phyloP scores from a whole-genome alignment of 2,888 invertebrate species.

The Tyria jacobaeae region DNA sequence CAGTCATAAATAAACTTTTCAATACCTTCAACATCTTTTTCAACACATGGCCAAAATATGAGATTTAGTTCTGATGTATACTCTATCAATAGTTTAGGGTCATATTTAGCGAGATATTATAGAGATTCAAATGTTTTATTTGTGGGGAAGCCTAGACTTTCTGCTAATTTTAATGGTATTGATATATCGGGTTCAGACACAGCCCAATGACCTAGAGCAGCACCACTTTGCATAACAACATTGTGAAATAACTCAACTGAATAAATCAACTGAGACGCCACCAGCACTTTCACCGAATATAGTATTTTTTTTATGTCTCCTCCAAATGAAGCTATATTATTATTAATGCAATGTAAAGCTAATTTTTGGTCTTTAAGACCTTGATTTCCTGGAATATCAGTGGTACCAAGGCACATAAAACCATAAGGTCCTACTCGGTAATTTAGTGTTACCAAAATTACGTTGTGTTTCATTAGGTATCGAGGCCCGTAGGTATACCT shows the following conservation, averaged over 20 bases:
- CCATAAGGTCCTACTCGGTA: constrained; percentile 71
- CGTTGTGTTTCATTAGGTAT: constrained; percentile 62
- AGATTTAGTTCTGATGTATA: constrained; percentile 47
- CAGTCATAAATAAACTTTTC: constrained; percentile 55
- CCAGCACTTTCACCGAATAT: constrained; percentile 70
- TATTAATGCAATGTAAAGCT: constrained; percentile 68
- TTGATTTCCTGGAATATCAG: constrained; percentile 67
- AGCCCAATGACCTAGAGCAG: constrained; percentile 42
- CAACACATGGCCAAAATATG: constrained; percentile 57
- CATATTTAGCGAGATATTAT: constrained; percentile 52
- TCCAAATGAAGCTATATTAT: constrained; percentile 68
- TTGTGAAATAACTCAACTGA: constrained; percentile 63
- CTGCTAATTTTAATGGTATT: constrained; percentile 55
- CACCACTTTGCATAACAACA: constrained; percentile 66
- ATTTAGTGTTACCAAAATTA: constrained; percentile 67
- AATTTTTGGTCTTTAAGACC: constrained; percentile 68
- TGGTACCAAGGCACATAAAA: constrained; percentile 67
- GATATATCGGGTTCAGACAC: constrained; percentile 48
- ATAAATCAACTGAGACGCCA: constrained; percentile 57
- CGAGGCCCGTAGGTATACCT: constrained; percentile 58
- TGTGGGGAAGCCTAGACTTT: constrained; percentile 55
- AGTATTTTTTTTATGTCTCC: constrained; percentile 66
- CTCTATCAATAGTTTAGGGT: constrained; percentile 56
- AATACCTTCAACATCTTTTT: constrained; percentile 52
- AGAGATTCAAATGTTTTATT: constrained; percentile 55